A percentile compares a stretch with the other conserved stretches of the same genome.
Conservation (phyloP, 2,888 invertebrate genomes). For the Xestia rhomboidea region DNA sequence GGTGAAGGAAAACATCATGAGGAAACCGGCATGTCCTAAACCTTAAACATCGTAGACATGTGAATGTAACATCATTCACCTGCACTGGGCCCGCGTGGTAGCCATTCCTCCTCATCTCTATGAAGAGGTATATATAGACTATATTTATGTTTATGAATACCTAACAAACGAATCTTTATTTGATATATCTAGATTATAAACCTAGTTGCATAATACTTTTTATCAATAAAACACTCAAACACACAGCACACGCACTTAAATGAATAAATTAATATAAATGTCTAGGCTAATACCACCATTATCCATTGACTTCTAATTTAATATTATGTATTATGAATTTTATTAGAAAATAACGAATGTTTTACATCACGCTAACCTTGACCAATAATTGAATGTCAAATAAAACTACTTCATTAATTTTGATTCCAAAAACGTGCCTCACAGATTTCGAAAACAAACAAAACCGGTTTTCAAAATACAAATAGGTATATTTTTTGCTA, state of each 20-base stretch:
- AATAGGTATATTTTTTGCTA: neutral
- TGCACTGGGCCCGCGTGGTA: neutral
- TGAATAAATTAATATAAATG: slow-evolving; percentile 10
- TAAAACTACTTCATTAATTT: slow-evolving; percentile 15
- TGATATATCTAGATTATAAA: no score
- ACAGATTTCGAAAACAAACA: slow-evolving; percentile 3
- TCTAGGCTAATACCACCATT: neutral
- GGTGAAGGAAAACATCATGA: neutral
- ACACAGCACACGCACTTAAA: neutral
- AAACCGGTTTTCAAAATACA: neutral
- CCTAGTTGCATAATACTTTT: neutral
- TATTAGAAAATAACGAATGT: neutral
- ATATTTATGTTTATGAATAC: neutral
- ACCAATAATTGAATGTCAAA: neutral
- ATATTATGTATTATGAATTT: slow-evolving; percentile 2
- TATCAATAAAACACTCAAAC: neutral
- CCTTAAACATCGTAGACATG: neutral
- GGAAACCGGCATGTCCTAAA: neutral
- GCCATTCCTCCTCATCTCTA: no score
- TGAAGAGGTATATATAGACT: neutral
- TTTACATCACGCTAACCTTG: slow-evolving; percentile 6
- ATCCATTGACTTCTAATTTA: neutral
- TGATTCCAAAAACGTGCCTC: neutral
- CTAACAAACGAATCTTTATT: neutral
- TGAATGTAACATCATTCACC: neutral